Evolutionary conservation across 2,797 vertebrate species (phyloP), one percentile per base, ranked within the genome.

Genomic region (Xenopus petersii): DNA sequence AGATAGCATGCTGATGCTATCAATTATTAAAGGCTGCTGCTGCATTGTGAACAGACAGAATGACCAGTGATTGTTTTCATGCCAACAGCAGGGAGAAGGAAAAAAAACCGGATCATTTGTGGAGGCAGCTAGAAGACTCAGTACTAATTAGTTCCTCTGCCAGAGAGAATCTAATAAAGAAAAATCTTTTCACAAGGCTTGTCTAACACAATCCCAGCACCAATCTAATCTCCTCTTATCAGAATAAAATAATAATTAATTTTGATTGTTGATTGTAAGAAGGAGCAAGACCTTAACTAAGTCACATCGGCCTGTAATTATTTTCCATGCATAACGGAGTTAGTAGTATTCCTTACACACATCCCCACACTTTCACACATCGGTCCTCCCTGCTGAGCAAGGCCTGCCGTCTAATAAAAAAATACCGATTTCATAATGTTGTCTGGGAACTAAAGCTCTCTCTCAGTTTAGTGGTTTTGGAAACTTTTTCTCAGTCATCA

Each of bases 11-110:
- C 76, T 78, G 71, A 30, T 24, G 64, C 11, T 65, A 78, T 78
- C 66, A 78, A 78, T 78, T 73, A 78, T 78, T 78, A 64, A 78
- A 64, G 51, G 67, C 63, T 69, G 71, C 64, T 30, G 4, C 26
- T 73, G 71, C 65, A 74, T 69, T 64, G 61, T 73, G 60, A 71
- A 70, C 60, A 78, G 75, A 64, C 75, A 73, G 66, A 60, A 73
- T 66, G 71, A 73, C 76, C 46, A 54, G 71, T 42, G 71, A 78
- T 70, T 26, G 61, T 69, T 78, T 74, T 73, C 66, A 78, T 78
- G 70, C 76, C 71, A 78, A 61, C 65, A 59, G 75, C 65, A 69
- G 66, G 71, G 76, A 78, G 76, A 61, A 30, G 46, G 26, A 56
- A 30, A 70, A 30, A 30, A 70, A 51, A 69, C 15, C 36, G 33